Base-by-base conservation (phyloP, 2,113 vertebrate species). In the Neoarius graeffei region DNA sequence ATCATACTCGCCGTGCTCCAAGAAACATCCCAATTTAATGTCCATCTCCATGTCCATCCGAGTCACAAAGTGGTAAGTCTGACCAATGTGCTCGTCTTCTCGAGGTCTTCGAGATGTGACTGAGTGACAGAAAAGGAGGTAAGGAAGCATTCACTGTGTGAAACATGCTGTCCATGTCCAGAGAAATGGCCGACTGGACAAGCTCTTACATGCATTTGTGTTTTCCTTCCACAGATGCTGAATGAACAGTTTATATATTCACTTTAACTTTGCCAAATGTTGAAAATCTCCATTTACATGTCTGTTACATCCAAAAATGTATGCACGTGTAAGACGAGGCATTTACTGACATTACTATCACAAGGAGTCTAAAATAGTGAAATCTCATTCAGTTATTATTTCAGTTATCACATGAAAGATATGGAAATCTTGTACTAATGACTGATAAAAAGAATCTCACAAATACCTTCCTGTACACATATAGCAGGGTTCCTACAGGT, bases 1-100 rank as follows among this genome's bases (percentile, higher is more conserved):
- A 89, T 99, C 98, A 11, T 99, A 99, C 89, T 99, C 98, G 7
- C 98, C 98, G 86, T 99, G 98, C 92, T 99, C 98, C 94, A 99
- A 94, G 89, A 98, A 99, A 60, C 97, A 96, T 25, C 98, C 97
- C 64, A 95, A 96, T 92, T 97, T 99, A 92, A 99, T 96, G 87
- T 99, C 98, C 3, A 42, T 94, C 93, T 99, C 98, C 98, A 99
- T 99, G 93, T 99, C 98, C 0, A 93, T 93, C 83, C 97, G 95
- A 0, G 96, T 96, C 88, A 98, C 97, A 91, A 99, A 99, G 91
- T 97, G 96, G 93, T 99, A 99, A 0, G 97, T 96, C 86, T 98
- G 98, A 0, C 97, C 97, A 84, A 97, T 96, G 90, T 97, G 96
- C 94, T 99, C 98, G 23, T 99, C 97, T 59, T 98, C 97, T 60